Conservation (phyloP, 2,797 vertebrate genomes). For the Varecia variegata region DNA sequence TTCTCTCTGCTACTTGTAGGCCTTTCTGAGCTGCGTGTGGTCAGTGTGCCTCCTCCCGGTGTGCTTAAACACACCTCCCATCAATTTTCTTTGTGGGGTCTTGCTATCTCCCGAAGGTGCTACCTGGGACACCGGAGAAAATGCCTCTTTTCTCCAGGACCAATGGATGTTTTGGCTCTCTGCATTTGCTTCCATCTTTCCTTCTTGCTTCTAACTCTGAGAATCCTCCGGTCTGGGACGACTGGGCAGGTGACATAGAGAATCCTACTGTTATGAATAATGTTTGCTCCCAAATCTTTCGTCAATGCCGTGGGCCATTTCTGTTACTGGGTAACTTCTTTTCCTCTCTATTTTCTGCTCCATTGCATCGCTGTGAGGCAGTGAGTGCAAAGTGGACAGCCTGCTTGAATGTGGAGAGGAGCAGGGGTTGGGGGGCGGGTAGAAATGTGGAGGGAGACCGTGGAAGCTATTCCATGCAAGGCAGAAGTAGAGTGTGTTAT, state of each 20-base stretch:
- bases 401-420: neutral
- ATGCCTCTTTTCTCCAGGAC: neutral
- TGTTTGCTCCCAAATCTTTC: neutral
- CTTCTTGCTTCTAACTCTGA: neutral
- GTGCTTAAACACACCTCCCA: neutral
- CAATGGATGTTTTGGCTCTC: neutral
- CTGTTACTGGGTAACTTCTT: neutral
- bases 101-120: neutral
- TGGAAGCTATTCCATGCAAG: neutral
- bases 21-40: neutral
- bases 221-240: neutral
- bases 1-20: neutral
- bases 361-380: neutral
- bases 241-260: neutral
- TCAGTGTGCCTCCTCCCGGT: neutral
- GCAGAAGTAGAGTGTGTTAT: neutral
- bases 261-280: neutral
- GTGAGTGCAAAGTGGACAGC: neutral
- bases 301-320: neutral
- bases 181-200: neutral
- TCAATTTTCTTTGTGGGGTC: neutral
- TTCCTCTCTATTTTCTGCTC: neutral
- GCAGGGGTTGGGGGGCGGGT: neutral
- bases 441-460: neutral
- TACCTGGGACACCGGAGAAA: neutral